Conservation (phyloP, 2,797 vertebrate genomes). For the Cyprinodon diabolis region DNA sequence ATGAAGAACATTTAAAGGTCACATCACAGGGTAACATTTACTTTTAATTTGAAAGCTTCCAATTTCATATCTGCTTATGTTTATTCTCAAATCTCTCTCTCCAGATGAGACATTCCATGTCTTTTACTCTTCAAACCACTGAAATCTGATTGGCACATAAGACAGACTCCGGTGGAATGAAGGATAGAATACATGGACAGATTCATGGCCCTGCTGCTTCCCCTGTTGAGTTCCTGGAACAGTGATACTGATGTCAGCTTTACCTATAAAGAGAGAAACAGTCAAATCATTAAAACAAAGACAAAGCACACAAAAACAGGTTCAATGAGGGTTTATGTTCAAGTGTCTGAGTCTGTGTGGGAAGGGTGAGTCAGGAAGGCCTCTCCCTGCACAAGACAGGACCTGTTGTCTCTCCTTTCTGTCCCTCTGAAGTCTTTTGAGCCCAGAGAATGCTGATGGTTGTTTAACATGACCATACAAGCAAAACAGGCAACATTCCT, state of each 20-base stretch:
- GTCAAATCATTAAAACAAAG: slow-evolving; percentile 42
- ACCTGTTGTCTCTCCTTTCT: slow-evolving; percentile 60
- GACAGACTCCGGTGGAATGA: slow-evolving; percentile 99
- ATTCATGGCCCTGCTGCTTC: slow-evolving; percentile 59
- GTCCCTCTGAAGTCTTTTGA: slow-evolving; percentile 49
- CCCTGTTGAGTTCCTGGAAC: slow-evolving; percentile 23
- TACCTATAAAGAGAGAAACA: slow-evolving; percentile 43
- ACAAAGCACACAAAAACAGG: slow-evolving; percentile 49
- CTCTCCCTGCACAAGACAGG: slow-evolving; percentile 73
- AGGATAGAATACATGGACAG: slow-evolving; percentile 93
- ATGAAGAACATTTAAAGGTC: slow-evolving; percentile 19
- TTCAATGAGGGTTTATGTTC: slow-evolving; percentile 20
- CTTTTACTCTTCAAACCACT: slow-evolving; percentile 97
- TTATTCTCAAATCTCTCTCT: slow-evolving; percentile 9
- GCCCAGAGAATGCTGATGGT: slow-evolving; percentile 36
- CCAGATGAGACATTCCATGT: slow-evolving; percentile 85
- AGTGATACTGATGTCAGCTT: slow-evolving; percentile 13
- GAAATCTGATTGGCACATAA: slow-evolving; percentile 94
- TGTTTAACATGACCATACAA: slow-evolving; percentile 55
- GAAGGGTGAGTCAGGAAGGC: slow-evolving; percentile 63
- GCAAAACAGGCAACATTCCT: slow-evolving; percentile 22
- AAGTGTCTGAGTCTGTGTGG: slow-evolving; percentile 22
- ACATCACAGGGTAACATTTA: slow-evolving; percentile 13
- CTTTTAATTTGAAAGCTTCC: slow-evolving; percentile 49
- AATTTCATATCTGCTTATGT: slow-evolving; percentile 7